Conservation (phyloP, 2,113 vertebrate species). For the Zapornia atra region DNA sequence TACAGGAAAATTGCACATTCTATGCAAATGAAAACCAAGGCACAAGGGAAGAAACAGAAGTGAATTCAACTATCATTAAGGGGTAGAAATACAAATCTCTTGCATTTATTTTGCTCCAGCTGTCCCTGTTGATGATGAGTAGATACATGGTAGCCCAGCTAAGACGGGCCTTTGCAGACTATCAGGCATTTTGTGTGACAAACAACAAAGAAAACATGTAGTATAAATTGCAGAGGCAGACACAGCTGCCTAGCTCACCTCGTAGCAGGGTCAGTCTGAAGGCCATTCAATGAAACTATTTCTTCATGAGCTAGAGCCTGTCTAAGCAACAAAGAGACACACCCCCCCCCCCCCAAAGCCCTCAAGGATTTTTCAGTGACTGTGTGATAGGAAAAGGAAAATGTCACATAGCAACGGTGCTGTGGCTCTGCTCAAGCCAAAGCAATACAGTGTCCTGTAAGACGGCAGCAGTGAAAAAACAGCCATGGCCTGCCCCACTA, state of each 20-base stretch:
- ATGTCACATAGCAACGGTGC: background rate
- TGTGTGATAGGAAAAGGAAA: background rate
- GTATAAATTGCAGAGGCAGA: background rate
- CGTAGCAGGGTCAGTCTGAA: background rate
- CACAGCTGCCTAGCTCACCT: background rate
- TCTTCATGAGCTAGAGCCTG: background rate
- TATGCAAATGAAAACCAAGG: background rate
- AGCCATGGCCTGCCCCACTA: background rate
- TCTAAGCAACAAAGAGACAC: background rate
- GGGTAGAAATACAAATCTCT: background rate
- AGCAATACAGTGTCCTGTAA: background rate
- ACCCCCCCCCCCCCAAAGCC: background rate
- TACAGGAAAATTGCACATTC: background rate
- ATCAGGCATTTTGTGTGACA: background rate
- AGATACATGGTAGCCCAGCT: background rate
- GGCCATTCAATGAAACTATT: background rate
- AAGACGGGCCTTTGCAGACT: background rate
- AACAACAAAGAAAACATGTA: background rate
- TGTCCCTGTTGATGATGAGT: background rate
- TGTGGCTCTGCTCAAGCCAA: background rate
- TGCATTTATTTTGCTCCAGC: background rate
- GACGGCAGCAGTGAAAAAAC: background rate
- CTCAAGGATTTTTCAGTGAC: background rate
- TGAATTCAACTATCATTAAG: background rate
- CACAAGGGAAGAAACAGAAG: background rate